phyloP scores from a whole-genome alignment of 2,797 vertebrate species.

The Micromesistius poutassou region DNA sequence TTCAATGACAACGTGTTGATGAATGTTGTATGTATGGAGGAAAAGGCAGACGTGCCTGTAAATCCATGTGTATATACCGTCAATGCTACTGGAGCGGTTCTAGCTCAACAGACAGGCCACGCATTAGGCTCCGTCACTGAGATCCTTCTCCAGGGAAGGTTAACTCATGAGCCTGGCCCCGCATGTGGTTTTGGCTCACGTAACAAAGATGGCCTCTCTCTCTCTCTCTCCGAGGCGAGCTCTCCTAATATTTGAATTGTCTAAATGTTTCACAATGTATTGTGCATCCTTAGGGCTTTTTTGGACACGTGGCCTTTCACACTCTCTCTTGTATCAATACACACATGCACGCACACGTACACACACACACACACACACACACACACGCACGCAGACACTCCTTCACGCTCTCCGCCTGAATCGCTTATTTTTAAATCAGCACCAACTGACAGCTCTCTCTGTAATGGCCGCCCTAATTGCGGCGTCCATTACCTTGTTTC shows the following conservation, averaged over 20 bases:
- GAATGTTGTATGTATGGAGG: not conserved
- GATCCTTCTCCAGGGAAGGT: not conserved
- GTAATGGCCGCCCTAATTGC: conserved; percentile 57
- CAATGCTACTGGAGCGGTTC: not conserved
- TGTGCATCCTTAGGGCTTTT: conserved; percentile 39
- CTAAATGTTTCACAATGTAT: conserved; percentile 50
- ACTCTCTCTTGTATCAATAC: conserved; percentile 36
- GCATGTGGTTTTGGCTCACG: conserved; percentile 44
- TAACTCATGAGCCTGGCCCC: conserved; percentile 27
- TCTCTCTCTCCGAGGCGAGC: conserved; percentile 53
- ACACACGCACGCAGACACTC: conserved; percentile 20
- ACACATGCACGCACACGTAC: conserved; percentile 23
- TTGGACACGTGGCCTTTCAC: conserved; percentile 28
- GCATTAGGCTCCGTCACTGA: not conserved
- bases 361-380: not conserved
- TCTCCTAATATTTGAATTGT: conserved; percentile 59
- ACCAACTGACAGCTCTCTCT: conserved; percentile 33
- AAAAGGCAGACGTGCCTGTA: not conserved
- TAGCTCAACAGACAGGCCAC: not conserved
- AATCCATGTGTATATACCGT: not conserved
- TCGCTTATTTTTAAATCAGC: conserved; percentile 34
- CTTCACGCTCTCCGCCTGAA: conserved; percentile 28
- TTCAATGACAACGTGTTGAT: not conserved
- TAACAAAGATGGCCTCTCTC: conserved; percentile 65
- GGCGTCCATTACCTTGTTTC: conserved; percentile 41